A percentile compares a stretch with the other conserved stretches of the same genome.
phyloP scores from a whole-genome alignment of 2,113 vertebrate genomes.

The Grallaria varia region DNA sequence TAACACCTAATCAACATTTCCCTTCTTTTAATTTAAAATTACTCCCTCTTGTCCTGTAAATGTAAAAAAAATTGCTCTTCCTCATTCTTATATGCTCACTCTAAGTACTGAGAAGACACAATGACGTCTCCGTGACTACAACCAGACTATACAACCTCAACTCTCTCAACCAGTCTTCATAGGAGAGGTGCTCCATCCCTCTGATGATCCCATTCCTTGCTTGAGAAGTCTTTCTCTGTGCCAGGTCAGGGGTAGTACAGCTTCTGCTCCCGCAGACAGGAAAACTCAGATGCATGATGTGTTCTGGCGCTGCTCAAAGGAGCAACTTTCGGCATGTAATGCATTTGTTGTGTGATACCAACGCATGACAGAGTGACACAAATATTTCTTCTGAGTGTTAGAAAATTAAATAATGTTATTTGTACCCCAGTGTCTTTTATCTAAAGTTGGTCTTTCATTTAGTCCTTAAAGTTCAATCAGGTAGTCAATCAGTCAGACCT shows the following conservation, averaged over 20 bases:
- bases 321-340: not conserved
- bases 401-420: not conserved
- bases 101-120: not conserved
- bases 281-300: not conserved
- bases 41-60: not conserved
- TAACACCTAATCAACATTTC: not conserved
- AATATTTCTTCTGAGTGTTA: not conserved
- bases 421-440: not conserved
- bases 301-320: not conserved
- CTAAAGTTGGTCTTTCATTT: not conserved
- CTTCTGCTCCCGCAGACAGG: not conserved
- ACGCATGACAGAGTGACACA: not conserved
- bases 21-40: not conserved
- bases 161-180: not conserved
- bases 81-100: not conserved
- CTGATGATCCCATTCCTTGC: not conserved
- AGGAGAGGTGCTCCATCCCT: not conserved
- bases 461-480: not conserved
- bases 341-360: not conserved
- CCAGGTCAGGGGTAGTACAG: not conserved
- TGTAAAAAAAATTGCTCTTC: not conserved
- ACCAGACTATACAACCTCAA: not conserved
- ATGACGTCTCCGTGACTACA: no score
- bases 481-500: not conserved
- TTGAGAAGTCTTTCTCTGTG: not conserved